These are phyloP conservation scores for Alloplasta piceator DNA, from an alignment of 2,888 invertebrate genomes.

Conservation along the genomic window DNA sequence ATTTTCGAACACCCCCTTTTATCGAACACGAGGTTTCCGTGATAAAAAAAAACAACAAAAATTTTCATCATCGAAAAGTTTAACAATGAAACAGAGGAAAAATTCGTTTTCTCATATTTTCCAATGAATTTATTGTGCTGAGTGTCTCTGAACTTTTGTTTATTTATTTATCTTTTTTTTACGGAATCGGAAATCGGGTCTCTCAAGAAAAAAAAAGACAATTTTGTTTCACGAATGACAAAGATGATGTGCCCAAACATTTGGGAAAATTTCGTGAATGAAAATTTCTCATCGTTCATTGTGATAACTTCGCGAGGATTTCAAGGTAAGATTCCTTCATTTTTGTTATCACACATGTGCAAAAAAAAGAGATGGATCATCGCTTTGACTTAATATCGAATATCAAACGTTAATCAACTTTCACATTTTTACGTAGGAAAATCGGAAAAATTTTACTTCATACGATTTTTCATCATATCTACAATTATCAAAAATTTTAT, in stretches of 20 bases:
- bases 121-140: neutral
- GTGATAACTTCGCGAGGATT: constrained; percentile 23
- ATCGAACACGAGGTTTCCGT: constrained; percentile 61
- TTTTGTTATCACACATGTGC: too few species aligned
- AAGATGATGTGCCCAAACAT: neutral
- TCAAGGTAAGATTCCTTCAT: constrained; percentile 32
- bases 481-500: too few species aligned
- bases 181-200: too few species aligned
- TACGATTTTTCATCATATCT: neutral
- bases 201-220: neutral
- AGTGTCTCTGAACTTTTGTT: neutral
- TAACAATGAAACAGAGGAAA: too few species aligned
- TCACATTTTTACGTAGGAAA: too few species aligned
- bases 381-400: too few species aligned
- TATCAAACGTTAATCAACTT: too few species aligned
- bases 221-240: too few species aligned
- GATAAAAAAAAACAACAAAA: neutral
- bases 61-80: too few species aligned
- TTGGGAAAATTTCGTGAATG: neutral
- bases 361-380: too few species aligned
- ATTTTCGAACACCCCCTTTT: constrained; percentile 7
- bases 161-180: neutral
- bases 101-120: too few species aligned
- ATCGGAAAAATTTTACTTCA: too few species aligned
- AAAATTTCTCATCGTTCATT: constrained; percentile 15